Evolutionary conservation across 2,888 invertebrate genomes (phyloP).

Genomic region (Platypus cylindrus): DNA sequence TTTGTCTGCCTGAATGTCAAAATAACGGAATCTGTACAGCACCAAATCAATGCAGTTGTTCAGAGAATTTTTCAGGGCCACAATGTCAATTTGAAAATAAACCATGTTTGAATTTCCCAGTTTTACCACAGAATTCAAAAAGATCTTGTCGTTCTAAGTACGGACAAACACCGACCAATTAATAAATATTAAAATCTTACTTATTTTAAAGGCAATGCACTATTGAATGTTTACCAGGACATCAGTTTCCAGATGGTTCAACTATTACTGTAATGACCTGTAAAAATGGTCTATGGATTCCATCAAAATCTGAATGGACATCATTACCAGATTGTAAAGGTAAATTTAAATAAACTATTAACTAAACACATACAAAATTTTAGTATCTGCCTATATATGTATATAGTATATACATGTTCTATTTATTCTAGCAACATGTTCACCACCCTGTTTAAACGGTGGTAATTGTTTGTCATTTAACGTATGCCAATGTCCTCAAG

Average conservation of each 20-base stretch:
- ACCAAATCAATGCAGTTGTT: conserved; percentile 65
- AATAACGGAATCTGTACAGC: conserved; percentile 70
- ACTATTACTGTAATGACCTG: conserved; percentile 55
- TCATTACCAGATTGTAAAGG: conserved; percentile 60
- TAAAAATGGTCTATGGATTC: conserved; percentile 56
- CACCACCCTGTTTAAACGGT: conserved; percentile 65
- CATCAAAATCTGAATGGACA: conserved; percentile 48
- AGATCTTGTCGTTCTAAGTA: conserved; percentile 52
- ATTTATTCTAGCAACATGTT: conserved; percentile 42
- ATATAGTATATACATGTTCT: conserved; percentile 7
- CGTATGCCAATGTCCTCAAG: conserved; percentile 64
- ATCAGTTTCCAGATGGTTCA: conserved; percentile 61
- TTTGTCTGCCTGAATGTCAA: conserved; percentile 61
- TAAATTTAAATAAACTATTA: conserved; percentile 24
- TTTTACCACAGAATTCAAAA: conserved; percentile 51
- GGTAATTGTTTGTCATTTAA: conserved; percentile 69
- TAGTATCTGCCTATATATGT: not conserved
- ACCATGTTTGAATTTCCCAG: conserved; percentile 55
- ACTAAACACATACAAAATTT: not conserved
- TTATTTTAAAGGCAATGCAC: conserved; percentile 48
- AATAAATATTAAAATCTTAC: not conserved
- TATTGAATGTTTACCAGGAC: conserved; percentile 49
- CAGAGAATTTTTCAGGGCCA: conserved; percentile 56
- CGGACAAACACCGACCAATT: not conserved
- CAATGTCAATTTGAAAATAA: conserved; percentile 63